Percentiles rank a stretch among this genome's conserved stretches.
These are phyloP conservation scores for Eretmocerus hayati DNA, from an alignment of 2,888 invertebrate genomes.

Conservation along the genomic window DNA sequence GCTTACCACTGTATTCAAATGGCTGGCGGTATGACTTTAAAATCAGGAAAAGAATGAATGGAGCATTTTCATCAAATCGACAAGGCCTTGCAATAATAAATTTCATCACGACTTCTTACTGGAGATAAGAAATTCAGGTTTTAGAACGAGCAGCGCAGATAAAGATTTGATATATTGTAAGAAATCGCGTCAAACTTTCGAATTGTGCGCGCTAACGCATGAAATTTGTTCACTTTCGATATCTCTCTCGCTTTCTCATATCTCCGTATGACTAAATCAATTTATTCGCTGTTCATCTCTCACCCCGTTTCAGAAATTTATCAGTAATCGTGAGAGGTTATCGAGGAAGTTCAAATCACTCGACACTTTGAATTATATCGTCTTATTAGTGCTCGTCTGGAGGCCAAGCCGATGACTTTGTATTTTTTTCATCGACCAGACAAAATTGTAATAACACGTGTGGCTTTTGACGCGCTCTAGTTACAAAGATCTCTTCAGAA, in stretches of 20 bases:
- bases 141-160: too few relatives aligned
- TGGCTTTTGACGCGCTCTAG: background rate
- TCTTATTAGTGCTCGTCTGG: slow-evolving; percentile 7
- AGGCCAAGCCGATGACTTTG: background rate
- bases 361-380: background rate
- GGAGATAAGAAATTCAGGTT: too few relatives aligned
- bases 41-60: too few relatives aligned
- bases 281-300: background rate
- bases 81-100: too few relatives aligned
- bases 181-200: background rate
- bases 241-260: background rate
- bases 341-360: background rate
- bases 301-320: background rate
- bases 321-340: background rate
- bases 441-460: slow-evolving; percentile 6
- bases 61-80: too few relatives aligned
- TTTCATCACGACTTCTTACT: too few relatives aligned
- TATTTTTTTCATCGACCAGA: background rate
- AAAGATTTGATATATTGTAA: background rate
- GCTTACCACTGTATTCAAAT: too few relatives aligned
- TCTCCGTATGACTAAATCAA: background rate
- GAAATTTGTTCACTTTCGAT: slow-evolving; percentile 15
- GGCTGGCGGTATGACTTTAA: too few relatives aligned
- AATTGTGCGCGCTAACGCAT: slow-evolving; percentile 18
- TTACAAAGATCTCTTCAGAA: too few relatives aligned